Evolutionary conservation across 2,113 vertebrate species (phyloP).

Genomic region (Hyperopisus bebe): DNA sequence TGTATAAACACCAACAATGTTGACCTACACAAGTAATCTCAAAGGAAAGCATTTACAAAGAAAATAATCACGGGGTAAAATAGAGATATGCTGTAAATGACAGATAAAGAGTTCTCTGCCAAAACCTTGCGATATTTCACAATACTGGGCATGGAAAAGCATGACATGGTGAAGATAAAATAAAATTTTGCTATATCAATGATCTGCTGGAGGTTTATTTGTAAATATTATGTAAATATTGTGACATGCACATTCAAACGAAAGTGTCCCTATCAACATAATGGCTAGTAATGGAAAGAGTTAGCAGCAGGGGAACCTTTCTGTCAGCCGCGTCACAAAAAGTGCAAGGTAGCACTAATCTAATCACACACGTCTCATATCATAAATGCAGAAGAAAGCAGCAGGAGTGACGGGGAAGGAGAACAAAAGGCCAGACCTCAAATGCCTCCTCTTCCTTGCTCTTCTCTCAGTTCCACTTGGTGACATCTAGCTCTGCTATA

Average conservation of each 20-base stretch:
- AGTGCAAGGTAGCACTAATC: neutral
- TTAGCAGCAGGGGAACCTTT: neutral
- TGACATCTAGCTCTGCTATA: neutral
- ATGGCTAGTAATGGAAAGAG: neutral
- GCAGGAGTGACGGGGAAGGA: neutral
- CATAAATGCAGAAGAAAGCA: neutral
- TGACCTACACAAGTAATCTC: neutral
- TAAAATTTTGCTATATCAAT: neutral
- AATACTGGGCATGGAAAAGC: neutral
- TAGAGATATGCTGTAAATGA: neutral
- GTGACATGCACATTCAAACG: neutral
- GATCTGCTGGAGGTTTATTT: neutral
- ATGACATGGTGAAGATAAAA: neutral
- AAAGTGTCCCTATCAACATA: neutral
- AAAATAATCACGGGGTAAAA: neutral
- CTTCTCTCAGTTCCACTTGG: neutral
- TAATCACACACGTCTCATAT: neutral
- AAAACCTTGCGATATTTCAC: neutral
- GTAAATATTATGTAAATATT: neutral
- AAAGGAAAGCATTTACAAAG: neutral
- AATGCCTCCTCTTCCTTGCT: neutral
- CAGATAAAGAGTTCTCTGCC: neutral
- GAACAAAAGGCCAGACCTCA: neutral
- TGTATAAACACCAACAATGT: neutral
- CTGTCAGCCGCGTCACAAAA: neutral